Evolutionary conservation across 2,888 invertebrate species (phyloP).

Genomic region (Epinotia nisella): DNA sequence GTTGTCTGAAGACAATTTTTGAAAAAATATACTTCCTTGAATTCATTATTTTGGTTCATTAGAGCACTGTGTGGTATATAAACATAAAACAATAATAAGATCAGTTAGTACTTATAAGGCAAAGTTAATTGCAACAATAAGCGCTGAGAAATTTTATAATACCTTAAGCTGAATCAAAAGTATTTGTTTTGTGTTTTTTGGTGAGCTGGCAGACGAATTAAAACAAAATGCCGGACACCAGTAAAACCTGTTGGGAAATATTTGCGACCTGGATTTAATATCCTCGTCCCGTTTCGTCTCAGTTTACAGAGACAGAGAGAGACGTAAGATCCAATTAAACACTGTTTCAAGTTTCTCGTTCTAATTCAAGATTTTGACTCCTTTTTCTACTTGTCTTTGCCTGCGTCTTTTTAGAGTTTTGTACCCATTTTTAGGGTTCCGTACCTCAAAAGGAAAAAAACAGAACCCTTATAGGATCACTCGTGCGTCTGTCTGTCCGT

Average conservation of each 20-base stretch:
- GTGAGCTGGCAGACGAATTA: conserved; percentile 29
- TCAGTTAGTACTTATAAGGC: neutral
- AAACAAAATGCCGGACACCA: conserved; percentile 35
- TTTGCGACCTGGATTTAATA: conserved; percentile 43
- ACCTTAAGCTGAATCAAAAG: conserved; percentile 25
- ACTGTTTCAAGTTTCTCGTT: conserved; percentile 32
- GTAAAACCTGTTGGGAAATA: conserved; percentile 44
- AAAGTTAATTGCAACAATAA: neutral
- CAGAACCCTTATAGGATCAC: too few relatives aligned
- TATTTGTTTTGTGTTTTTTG: conserved; percentile 31
- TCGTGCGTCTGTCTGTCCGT: too few relatives aligned
- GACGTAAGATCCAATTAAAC: conserved; percentile 33
- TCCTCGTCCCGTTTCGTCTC: conserved; percentile 42
- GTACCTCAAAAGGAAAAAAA: too few relatives aligned
- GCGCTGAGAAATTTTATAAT: neutral
- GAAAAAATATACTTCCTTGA: too few relatives aligned
- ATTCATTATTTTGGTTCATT: neutral
- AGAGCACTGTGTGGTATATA: neutral
- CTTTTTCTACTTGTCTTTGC: neutral
- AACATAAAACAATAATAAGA: neutral
- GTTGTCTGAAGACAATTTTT: neutral
- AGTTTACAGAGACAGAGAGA: conserved; percentile 33
- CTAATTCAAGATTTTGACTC: conserved; percentile 20
- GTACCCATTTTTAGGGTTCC: too few relatives aligned
- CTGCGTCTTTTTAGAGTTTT: neutral